Percentiles rank a stretch among this genome's conserved stretches.
Conservation (phyloP, 2,888 invertebrate genomes). For the Biston stratarius region DNA sequence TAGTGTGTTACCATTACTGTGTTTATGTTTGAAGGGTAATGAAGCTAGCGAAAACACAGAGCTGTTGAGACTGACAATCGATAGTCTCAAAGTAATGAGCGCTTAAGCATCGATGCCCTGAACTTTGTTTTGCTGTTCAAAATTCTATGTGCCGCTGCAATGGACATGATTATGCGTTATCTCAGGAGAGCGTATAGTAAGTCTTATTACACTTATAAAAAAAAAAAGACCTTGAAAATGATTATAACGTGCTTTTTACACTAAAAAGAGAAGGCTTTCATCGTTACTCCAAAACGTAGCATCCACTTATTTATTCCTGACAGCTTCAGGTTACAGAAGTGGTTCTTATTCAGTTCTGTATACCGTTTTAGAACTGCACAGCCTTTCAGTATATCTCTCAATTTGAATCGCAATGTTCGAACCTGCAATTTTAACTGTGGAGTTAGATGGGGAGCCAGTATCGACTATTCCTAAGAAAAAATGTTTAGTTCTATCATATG, state of each 20-base stretch:
- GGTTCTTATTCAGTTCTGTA: constrained; percentile 55
- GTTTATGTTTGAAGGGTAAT: too few species aligned
- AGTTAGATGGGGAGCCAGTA: not conserved
- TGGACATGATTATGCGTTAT: too few species aligned
- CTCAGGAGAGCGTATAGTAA: too few species aligned
- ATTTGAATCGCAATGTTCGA: constrained; percentile 65
- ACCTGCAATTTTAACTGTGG: constrained; percentile 36
- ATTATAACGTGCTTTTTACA: not conserved
- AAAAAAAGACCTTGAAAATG: too few species aligned
- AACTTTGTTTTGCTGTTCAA: too few species aligned
- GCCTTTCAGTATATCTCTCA: constrained; percentile 66
- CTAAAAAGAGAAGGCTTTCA: constrained; percentile 19
- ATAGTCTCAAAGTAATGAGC: too few species aligned
- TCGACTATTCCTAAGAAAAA: not conserved
- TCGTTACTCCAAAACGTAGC: constrained; percentile 16
- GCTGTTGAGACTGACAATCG: too few species aligned
- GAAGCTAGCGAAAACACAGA: too few species aligned
- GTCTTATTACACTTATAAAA: too few species aligned
- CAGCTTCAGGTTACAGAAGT: constrained; percentile 47
- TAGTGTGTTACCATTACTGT: too few species aligned
- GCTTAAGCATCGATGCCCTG: too few species aligned
- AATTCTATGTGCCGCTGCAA: too few species aligned
- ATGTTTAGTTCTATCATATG: not conserved
- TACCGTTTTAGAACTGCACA: constrained; percentile 53
- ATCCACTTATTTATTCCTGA: constrained; percentile 48